Evolutionary conservation across 37 sponge, comb jelly and placozoan species (phyloP).

Genomic region (Mnemiopsis leidyi): DNA sequence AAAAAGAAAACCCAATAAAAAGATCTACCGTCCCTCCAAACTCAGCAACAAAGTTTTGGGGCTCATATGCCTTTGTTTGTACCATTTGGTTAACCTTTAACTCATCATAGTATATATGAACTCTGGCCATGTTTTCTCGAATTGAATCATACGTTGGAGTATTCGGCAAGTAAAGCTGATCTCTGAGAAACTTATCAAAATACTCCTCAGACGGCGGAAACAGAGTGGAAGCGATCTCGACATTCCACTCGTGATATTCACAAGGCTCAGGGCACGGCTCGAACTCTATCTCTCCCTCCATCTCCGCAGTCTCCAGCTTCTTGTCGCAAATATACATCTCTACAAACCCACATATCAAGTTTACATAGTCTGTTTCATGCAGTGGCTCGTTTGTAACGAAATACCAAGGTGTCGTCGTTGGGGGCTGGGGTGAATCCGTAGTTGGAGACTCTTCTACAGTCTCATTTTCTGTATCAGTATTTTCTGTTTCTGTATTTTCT

Average conservation of each 20-base stretch:
- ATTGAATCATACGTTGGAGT: slow-evolving; percentile 15
- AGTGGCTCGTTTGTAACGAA: not conserved
- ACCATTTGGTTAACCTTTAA: not conserved
- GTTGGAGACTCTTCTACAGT: too few species aligned
- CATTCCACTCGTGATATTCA: slow-evolving; percentile 10
- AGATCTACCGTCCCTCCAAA: slow-evolving; percentile 64
- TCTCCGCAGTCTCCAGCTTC: not conserved
- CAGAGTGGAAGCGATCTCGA: not conserved
- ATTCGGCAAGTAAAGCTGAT: not conserved
- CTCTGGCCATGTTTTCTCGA: slow-evolving; percentile 11
- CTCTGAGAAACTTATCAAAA: not conserved
- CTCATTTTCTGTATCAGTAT: too few species aligned
- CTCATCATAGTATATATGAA: slow-evolving; percentile 55
- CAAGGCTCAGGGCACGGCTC: slow-evolving; percentile 49
- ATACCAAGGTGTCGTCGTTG: not conserved
- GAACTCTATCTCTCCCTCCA: not conserved
- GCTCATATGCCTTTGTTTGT: slow-evolving; percentile 44
- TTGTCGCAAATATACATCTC: not conserved
- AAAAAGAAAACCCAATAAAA: slow-evolving; percentile 55
- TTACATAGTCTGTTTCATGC: not conserved
- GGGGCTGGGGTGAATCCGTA: not conserved
- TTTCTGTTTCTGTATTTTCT: too few species aligned
- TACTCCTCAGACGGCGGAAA: slow-evolving; percentile 35
- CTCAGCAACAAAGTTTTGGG: slow-evolving; percentile 49
- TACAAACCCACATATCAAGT: not conserved